Evolutionary conservation across 2,113 vertebrate species (phyloP), one percentile per base, ranked within the genome.

Genomic region (Paralichthys olivaceus): DNA sequence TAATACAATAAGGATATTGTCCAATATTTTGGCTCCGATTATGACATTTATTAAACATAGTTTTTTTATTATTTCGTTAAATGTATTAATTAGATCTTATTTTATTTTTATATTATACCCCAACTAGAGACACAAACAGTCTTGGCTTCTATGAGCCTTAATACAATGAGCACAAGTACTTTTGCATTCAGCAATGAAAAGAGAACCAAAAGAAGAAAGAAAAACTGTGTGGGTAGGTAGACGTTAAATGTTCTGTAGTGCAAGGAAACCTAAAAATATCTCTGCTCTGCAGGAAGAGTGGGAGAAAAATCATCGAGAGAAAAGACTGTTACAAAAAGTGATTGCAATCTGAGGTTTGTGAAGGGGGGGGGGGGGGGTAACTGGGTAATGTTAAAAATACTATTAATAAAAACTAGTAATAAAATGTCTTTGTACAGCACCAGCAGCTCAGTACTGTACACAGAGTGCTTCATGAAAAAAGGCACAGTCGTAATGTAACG

Each of bases 241-340:
- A 55, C 8, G 3, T 55, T 23, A 55, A 55, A 55, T 55, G 11
- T 55, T 8, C n/a, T 25, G 53, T 12, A 7, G 29, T 60, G 19
- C 29, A 60, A 34, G 7, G 15, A 58, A 26, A 58, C 14, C 56
- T 28, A 58, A 53, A 58, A 58, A 58, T 58, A 58, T 58, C 56
- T 58, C 26, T 19, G 56, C 49, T 58, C 25, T 29, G 56, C 56
- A 58, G 56, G 26, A 58, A 9, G 56, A 58, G 56, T 26, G 56
- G 56, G 56, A 9, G 56, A 29, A 58, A 49, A 14, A 19, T 19
- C 12, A 28, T 15, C 26, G 17, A 29, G 4, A 25, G 26, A 58
- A 58, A 25, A 19, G 26, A 58, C 56, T 29, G 25, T 11, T 13
- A 26, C 43, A 47, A 17, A 47, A 55, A 25, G 22, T 25, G 53